Conservation (phyloP, 2,113 vertebrate species). For the Acanthisitta chloris region DNA sequence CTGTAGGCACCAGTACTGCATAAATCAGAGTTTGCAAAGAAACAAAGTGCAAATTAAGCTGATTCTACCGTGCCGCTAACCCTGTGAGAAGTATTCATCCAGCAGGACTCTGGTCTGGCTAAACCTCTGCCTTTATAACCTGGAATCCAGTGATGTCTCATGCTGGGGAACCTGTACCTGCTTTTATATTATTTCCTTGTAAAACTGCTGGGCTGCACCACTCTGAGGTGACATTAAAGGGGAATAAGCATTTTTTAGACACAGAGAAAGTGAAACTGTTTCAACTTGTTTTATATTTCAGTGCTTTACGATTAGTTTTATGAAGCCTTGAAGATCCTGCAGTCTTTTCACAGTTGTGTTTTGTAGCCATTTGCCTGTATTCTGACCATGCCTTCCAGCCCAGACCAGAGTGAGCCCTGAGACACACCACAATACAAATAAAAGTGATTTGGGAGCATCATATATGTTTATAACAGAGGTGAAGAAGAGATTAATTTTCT, state of each 20-base stretch:
- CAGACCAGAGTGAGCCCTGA: not conserved
- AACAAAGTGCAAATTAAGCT: not conserved
- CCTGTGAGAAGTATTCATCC: not conserved
- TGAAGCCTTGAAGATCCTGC: not conserved
- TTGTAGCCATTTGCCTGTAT: not conserved
- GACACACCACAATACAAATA: not conserved
- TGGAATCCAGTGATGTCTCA: not conserved
- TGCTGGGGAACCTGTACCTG: not conserved
- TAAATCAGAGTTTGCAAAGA: not conserved
- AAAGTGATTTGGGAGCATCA: not conserved
- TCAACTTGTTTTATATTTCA: not conserved
- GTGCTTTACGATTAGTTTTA: not conserved
- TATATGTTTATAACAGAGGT: not conserved
- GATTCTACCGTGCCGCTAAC: not conserved
- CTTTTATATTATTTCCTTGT: not conserved
- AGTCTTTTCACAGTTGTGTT: not conserved
- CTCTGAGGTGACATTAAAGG: not conserved
- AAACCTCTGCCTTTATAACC: not conserved
- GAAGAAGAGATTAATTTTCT: not conserved
- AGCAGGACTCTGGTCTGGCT: not conserved
- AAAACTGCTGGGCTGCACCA: not conserved
- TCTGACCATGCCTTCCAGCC: not conserved
- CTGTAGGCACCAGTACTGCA: fast-evolving
- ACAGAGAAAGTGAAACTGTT: not conserved
- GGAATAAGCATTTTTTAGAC: not conserved